A percentile compares a stretch with the other conserved stretches of the same genome.
phyloP scores from a whole-genome alignment of 2,797 vertebrate species.

The Sciurus carolinensis region DNA sequence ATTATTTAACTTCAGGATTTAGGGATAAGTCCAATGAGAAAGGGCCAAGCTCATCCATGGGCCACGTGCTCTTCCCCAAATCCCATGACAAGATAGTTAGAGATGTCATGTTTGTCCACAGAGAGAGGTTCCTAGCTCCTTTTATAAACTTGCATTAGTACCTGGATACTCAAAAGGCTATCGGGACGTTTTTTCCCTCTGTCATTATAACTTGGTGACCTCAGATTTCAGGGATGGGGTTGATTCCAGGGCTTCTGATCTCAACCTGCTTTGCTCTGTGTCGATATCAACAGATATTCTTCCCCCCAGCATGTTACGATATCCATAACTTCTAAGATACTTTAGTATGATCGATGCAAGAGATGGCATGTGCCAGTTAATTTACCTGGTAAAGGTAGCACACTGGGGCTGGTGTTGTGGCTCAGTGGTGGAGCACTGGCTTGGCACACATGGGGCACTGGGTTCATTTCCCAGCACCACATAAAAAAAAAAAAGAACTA shows the following conservation, averaged over 20 bases:
- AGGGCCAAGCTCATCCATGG: not conserved
- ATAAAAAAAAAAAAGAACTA: too few species aligned
- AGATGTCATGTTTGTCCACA: not conserved
- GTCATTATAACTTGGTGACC: not conserved
- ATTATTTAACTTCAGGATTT: not conserved
- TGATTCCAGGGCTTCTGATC: not conserved
- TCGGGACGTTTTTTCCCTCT: not conserved
- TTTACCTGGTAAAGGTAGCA: not conserved
- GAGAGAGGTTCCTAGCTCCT: not conserved
- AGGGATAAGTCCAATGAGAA: not conserved
- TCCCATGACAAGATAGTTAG: not conserved
- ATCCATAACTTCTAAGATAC: not conserved
- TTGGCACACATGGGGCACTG: too few species aligned
- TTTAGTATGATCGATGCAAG: not conserved
- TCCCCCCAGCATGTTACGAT: not conserved
- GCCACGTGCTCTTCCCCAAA: not conserved
- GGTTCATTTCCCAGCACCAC: too few species aligned
- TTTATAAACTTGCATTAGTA: not conserved
- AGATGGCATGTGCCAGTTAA: not conserved
- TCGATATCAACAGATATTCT: not conserved
- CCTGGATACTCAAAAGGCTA: not conserved
- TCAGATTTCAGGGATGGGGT: not conserved
- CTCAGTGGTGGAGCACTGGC: too few species aligned
- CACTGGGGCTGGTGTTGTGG: too few species aligned
- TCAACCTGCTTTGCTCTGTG: not conserved